Evolutionary conservation across 2,888 invertebrate species (phyloP).

Genomic region (Eledone cirrhosa): DNA sequence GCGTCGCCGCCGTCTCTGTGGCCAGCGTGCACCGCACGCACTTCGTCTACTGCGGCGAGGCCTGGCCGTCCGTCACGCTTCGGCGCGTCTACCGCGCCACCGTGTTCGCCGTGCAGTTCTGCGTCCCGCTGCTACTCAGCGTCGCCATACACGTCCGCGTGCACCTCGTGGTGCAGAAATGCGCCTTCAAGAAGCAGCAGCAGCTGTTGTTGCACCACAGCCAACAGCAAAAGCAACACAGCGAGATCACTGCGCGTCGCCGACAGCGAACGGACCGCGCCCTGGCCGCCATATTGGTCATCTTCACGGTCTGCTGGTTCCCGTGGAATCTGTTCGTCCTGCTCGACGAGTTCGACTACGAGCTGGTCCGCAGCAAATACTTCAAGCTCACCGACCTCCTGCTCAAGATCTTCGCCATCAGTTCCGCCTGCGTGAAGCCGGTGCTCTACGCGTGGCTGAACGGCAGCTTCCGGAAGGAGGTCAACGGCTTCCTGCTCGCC

Average conservation of each 20-base stretch:
- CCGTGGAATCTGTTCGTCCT: conserved; percentile 62
- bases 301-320: conserved; percentile 64
- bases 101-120: conserved; percentile 58
- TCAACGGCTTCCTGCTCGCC: conserved; percentile 40
- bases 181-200: conserved; percentile 48
- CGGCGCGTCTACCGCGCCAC: conserved; percentile 55
- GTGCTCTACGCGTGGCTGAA: conserved; percentile 66
- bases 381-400: conserved; percentile 58
- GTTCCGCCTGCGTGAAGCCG: conserved; percentile 65
- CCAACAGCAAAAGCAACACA: conserved; percentile 49
- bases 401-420: conserved; percentile 63
- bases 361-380: conserved; percentile 49
- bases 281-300: conserved; percentile 59
- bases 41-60: conserved; percentile 57
- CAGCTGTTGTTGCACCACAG: too few relatives aligned
- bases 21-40: too few relatives aligned
- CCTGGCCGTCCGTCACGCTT: conserved; percentile 48
- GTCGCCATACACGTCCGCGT: conserved; percentile 58
- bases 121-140: conserved; percentile 57
- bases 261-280: conserved; percentile 59
- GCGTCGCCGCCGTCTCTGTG: too few relatives aligned
- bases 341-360: conserved; percentile 53
- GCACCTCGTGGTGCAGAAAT: conserved; percentile 52
- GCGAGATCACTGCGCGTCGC: conserved; percentile 38
- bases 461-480: conserved; percentile 63